These are phyloP conservation scores for Zeus faber DNA, from an alignment of 2,113 vertebrate species.

Conservation along the genomic window DNA sequence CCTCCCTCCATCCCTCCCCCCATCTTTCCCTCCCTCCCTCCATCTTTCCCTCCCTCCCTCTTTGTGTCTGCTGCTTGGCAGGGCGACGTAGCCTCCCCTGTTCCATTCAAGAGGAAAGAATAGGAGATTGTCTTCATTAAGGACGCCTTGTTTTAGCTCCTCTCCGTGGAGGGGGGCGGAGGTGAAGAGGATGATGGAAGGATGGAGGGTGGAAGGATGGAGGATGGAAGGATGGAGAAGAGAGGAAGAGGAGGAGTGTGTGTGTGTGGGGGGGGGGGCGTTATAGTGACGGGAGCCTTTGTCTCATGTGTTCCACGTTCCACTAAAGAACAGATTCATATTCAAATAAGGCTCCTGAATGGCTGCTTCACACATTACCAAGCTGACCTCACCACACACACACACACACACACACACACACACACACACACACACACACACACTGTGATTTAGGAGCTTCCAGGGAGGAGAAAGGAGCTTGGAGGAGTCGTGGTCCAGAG, in stretches of 20 bases:
- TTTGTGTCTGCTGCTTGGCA: too few relatives aligned
- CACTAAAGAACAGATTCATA: conserved; percentile 1
- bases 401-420: background rate
- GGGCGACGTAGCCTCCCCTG: too few relatives aligned
- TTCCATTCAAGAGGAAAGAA: background rate
- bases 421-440: background rate
- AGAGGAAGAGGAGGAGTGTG: too few relatives aligned
- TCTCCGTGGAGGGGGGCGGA: background rate
- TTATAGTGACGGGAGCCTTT: background rate
- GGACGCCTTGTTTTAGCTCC: background rate
- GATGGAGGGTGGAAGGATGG: background rate
- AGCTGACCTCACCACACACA: background rate
- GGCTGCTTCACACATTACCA: too few relatives aligned
- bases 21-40: too few relatives aligned
- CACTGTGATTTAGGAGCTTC: background rate
- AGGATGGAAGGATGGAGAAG: background rate
- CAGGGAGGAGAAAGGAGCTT: background rate
- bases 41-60: background rate
- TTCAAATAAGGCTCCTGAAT: background rate
- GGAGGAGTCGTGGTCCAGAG: background rate
- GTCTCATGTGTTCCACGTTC: background rate
- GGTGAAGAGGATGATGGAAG: background rate
- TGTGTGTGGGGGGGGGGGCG: background rate
- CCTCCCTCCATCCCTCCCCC: too few relatives aligned
- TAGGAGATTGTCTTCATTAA: background rate